Conservation (phyloP, 2,113 vertebrate genomes). For the Colaptes auratus region DNA sequence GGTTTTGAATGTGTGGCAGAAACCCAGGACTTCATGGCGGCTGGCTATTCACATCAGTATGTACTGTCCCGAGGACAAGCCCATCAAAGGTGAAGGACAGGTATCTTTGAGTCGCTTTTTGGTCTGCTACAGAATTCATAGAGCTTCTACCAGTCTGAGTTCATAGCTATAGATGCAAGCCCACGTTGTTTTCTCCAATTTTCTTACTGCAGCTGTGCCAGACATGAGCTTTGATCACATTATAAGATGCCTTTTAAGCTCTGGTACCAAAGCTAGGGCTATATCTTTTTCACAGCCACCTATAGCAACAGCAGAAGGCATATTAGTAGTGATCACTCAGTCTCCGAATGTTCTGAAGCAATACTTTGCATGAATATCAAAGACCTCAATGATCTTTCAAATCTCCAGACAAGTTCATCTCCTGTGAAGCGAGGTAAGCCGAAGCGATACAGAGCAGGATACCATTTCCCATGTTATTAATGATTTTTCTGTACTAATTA, state of each 20-base stretch:
- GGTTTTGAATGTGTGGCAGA: conserved; percentile 70
- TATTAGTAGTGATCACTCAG: conserved; percentile 81
- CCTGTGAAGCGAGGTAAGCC: conserved; percentile 83
- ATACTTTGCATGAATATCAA: conserved; percentile 79
- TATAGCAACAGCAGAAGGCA: conserved; percentile 73
- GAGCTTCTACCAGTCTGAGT: conserved; percentile 77
- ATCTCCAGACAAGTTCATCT: conserved; percentile 79
- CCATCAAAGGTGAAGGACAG: conserved; percentile 77
- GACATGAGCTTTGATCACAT: conserved; percentile 80
- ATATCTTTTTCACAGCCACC: conserved; percentile 70
- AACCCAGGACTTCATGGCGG: conserved; percentile 74
- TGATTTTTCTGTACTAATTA: conserved; percentile 83
- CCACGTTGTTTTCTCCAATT: conserved; percentile 72
- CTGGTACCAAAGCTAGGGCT: conserved; percentile 75
- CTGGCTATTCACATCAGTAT: conserved; percentile 83
- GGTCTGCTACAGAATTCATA: conserved; percentile 56
- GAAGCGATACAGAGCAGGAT: conserved; percentile 81
- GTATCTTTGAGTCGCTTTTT: conserved; percentile 68
- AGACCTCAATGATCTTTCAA: conserved; percentile 62
- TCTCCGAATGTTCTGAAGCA: conserved; percentile 85
- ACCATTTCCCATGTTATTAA: conserved; percentile 73
- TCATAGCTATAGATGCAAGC: conserved; percentile 76
- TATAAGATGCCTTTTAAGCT: conserved; percentile 77
- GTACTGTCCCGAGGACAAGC: conserved; percentile 82
- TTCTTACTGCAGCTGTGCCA: conserved; percentile 81